A percentile compares a stretch with the other conserved stretches of the same genome.
Conservation (phyloP, 2,113 vertebrate genomes). For the Plectropomus leopardus region DNA sequence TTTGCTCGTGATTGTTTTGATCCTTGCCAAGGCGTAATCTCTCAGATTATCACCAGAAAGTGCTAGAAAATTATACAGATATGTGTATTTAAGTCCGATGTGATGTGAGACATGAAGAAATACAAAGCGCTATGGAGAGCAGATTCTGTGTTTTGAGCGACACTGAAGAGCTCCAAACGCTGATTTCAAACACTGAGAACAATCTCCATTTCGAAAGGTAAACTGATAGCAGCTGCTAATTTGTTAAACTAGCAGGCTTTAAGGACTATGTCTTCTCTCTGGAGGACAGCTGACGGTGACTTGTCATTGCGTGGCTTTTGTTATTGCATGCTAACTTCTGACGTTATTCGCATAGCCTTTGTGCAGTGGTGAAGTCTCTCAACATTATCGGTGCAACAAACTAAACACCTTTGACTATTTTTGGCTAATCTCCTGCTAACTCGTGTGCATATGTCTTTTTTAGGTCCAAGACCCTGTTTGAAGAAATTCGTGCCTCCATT, state of each 20-base stretch:
- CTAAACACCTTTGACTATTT: background rate
- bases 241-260: background rate
- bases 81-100: constrained; percentile 2
- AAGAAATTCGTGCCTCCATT: constrained; percentile 92
- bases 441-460: constrained; percentile 20
- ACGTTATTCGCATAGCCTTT: background rate
- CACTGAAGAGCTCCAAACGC: constrained; percentile 74
- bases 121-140: constrained; percentile 79
- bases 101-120: constrained; percentile 82
- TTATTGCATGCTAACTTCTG: background rate
- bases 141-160: constrained; percentile 80
- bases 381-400: background rate
- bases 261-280: background rate
- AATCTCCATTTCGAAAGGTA: constrained; percentile 78
- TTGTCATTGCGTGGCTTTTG: constrained; percentile 17
- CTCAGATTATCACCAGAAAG: background rate
- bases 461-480: constrained; percentile 92
- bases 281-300: background rate
- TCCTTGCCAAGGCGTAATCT: background rate
- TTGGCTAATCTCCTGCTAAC: background rate
- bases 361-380: background rate
- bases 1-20: constrained; percentile 10
- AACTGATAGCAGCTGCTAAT: background rate
- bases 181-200: constrained; percentile 61
- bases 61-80: background rate